Conservation (phyloP, 2,888 invertebrate species). For the Nezara viridula region DNA sequence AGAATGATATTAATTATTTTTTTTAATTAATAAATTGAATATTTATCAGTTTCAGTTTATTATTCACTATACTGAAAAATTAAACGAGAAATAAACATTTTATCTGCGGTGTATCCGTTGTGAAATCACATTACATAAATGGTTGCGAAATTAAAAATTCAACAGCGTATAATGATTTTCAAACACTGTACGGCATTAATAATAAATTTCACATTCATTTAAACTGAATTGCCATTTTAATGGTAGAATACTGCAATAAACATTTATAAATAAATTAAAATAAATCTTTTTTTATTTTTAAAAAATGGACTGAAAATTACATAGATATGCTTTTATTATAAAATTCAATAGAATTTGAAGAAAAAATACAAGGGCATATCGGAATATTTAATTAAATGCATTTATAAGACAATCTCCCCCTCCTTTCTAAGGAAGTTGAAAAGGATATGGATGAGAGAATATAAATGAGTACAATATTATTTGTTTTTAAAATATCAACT, state of each 20-base stretch:
- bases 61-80: neutral
- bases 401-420: no score
- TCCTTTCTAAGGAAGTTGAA: neutral
- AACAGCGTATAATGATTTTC: neutral
- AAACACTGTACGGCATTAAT: neutral
- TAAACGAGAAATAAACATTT: neutral
- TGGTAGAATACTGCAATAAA: neutral
- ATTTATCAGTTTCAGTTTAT: neutral
- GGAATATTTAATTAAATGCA: no score
- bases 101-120: neutral
- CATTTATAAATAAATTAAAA: no score
- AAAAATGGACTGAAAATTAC: no score
- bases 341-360: no score
- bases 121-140: slow-evolving; percentile 29
- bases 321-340: no score
- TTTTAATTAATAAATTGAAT: neutral
- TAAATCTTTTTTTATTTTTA: no score
- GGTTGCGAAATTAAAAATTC: slow-evolving; percentile 30
- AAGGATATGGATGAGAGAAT: neutral
- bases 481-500: no score
- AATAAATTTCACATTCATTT: slow-evolving; percentile 29
- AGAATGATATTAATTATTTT: neutral
- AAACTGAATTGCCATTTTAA: neutral
- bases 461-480: neutral
- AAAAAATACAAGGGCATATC: no score